phyloP scores from a whole-genome alignment of 2,113 vertebrate genomes.

The Sorex fumeus region DNA sequence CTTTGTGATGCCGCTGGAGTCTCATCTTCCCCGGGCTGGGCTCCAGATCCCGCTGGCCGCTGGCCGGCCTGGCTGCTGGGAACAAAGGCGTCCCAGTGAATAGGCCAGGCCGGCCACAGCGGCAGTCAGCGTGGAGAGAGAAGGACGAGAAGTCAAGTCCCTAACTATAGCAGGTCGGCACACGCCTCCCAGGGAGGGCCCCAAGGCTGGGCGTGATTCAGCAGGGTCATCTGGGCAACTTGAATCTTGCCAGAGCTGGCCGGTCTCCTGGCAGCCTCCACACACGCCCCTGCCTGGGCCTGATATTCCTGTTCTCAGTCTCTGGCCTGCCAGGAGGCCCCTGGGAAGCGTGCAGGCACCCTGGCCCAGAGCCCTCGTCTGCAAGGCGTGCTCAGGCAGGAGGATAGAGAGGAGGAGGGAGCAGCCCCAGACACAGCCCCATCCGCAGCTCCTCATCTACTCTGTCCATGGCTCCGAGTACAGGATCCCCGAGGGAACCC shows the following conservation, averaged over 20 bases:
- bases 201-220: not conserved
- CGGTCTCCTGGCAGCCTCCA: not conserved
- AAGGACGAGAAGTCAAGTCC: not conserved
- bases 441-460: not conserved
- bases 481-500: not conserved
- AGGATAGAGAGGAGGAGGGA: not conserved
- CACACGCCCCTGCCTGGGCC: constrained; percentile 24
- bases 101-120: not conserved
- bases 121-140: not conserved
- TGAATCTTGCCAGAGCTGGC: not conserved
- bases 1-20: constrained; percentile 69
- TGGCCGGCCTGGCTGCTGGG: constrained; percentile 41
- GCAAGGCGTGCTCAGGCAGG: constrained; percentile 21
- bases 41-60: constrained; percentile 42
- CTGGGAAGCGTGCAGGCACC: constrained; percentile 14
- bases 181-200: not conserved
- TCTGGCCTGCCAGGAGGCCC: constrained; percentile 5
- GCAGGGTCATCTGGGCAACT: not conserved
- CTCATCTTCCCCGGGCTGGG: constrained; percentile 51
- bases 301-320: constrained; percentile 70
- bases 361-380: not conserved
- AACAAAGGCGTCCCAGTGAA: constrained; percentile 79
- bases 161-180: not conserved
- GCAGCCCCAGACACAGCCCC: not conserved
- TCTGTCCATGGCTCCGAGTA: not conserved